Evolutionary conservation across 2,113 vertebrate genomes (phyloP).

Genomic region (Barnardius zonarius): DNA sequence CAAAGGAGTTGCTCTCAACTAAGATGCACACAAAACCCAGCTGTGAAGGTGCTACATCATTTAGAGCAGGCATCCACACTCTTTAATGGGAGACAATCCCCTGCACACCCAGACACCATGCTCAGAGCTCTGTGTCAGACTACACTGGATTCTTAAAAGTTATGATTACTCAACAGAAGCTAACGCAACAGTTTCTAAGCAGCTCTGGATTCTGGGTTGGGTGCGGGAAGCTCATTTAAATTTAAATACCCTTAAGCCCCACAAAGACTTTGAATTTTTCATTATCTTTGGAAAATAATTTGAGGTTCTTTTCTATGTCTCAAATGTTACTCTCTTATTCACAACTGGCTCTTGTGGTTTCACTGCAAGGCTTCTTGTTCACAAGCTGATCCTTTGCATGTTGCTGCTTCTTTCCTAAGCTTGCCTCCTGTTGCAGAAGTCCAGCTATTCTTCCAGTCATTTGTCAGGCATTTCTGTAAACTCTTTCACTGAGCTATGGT

Average conservation of each 20-base stretch:
- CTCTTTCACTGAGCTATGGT: neutral
- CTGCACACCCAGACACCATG: neutral
- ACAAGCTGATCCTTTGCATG: neutral
- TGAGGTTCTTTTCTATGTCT: conserved; percentile 6
- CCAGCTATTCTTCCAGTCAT: neutral
- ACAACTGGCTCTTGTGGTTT: neutral
- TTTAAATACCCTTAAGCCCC: conserved; percentile 43
- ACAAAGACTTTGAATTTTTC: conserved; percentile 30
- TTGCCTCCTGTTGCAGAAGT: neutral
- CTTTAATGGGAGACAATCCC: neutral
- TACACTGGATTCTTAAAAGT: neutral
- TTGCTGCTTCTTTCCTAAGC: neutral
- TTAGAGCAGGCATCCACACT: neutral
- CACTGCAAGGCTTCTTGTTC: neutral
- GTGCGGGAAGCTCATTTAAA: conserved; percentile 36
- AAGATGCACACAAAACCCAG: neutral
- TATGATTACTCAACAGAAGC: conserved; percentile 15
- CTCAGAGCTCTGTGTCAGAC: neutral
- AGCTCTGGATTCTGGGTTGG: neutral
- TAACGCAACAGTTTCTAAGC: neutral
- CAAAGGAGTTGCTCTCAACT: neutral
- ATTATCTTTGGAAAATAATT: conserved; percentile 29
- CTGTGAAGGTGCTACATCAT: neutral
- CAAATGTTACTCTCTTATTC: neutral
- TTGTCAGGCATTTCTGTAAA: neutral